A percentile compares a stretch with the other conserved stretches of the same genome.
phyloP scores from a whole-genome alignment of 2,113 vertebrate species.

The Oreochromis spilurus region DNA sequence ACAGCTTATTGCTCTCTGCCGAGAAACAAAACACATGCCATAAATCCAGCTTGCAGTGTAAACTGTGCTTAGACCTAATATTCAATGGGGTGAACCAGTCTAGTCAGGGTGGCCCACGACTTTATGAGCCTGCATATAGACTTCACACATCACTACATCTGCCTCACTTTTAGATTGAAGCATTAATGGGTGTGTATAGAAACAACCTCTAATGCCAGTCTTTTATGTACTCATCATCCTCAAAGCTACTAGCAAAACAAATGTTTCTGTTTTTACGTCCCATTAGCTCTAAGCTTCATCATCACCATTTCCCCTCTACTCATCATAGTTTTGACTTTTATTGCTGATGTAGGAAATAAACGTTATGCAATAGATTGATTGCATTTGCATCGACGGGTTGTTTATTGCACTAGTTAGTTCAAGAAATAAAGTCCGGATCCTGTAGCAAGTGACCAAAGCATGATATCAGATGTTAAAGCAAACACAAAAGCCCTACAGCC shows the following conservation, averaged over 20 bases:
- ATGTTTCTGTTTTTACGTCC: neutral
- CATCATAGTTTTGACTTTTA: neutral
- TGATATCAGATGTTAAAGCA: neutral
- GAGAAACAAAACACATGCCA: neutral
- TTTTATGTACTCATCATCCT: neutral
- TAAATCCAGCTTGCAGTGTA: neutral
- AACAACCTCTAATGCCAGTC: neutral
- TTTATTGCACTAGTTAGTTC: neutral
- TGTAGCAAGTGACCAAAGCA: neutral
- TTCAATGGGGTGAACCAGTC: neutral
- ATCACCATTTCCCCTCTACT: neutral
- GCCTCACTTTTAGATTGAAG: neutral
- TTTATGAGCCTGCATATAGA: neutral
- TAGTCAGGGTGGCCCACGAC: neutral
- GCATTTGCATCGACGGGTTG: neutral
- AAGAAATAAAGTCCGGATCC: neutral
- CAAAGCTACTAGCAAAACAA: neutral
- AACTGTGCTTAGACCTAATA: neutral
- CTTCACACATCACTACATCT: neutral
- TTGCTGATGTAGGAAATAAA: neutral
- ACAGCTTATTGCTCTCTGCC: neutral
- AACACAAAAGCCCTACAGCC: neutral
- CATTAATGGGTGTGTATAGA: neutral
- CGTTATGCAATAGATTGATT: neutral
- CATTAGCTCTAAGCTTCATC: neutral